Percentiles rank a stretch among this genome's conserved stretches.
Evolutionary conservation across 2,888 invertebrate species (phyloP).

Genomic region (Tetragnatha montana): DNA sequence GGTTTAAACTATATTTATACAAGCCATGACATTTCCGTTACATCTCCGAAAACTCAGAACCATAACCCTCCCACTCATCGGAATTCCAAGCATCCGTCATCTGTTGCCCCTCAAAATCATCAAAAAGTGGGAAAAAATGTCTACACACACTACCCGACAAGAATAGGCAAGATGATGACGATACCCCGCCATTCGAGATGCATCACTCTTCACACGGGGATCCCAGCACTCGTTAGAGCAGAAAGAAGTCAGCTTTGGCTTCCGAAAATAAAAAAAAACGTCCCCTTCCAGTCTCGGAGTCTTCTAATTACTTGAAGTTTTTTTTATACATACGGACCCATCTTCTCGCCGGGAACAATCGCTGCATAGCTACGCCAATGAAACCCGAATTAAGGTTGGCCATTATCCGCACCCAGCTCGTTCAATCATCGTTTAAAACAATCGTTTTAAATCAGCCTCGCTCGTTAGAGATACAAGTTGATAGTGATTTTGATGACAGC

Average conservation of each 20-base stretch:
- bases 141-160: no score
- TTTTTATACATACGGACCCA: conserved; percentile 23
- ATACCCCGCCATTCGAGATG: neutral
- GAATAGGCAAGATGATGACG: no score
- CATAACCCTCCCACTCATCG: neutral
- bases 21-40: no score
- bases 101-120: neutral
- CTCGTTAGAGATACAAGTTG: conserved; percentile 2
- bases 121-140: neutral
- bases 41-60: no score
- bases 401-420: conserved; percentile 23
- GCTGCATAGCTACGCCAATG: conserved; percentile 35
- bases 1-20: no score
- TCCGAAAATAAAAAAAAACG: neutral
- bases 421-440: conserved; percentile 24
- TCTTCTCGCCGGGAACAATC: conserved; percentile 2
- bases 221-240: neutral
- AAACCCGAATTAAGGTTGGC: conserved; percentile 24
- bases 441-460: conserved; percentile 19
- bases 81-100: neutral
- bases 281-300: neutral
- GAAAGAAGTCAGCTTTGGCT: neutral
- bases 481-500: neutral
- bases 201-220: neutral
- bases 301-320: conserved; percentile 19